Evolutionary conservation across 2,888 invertebrate genomes (phyloP), one percentile per base, ranked within the genome.

Genomic region (Apodemia hepburni): DNA sequence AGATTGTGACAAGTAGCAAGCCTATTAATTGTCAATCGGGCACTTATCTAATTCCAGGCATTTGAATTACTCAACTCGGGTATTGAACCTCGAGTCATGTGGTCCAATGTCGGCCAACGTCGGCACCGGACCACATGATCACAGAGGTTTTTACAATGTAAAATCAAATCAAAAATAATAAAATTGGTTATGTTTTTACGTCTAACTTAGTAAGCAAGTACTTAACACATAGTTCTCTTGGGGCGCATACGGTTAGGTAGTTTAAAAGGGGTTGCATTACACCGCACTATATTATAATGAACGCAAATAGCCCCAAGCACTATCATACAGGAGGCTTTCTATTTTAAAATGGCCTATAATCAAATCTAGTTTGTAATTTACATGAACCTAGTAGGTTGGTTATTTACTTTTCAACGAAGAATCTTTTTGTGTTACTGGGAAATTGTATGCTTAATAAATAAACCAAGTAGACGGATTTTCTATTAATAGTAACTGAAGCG

Each of bases 301-400:
- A 27, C 27, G 54, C 27, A 27, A 54, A 54, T 54, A 54, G 54
- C 54, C 54, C 15, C 27, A 54, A 54, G 54, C 54, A 54, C 27
- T 15, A 54, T 27, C 27, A 15, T 27, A 54, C 27, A 7, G 2
- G 54, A 18, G 27, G 54, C 22, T 54, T 49, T 18, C 15, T 54
- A 27, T 54, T 54, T 54, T 7, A 54, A 54, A 54, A 7, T 27
- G 15, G 54, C 5, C 12, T 54, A 54, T 15, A 54, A 54, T 54
- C 7, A 22, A 54, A 1, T 54, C 18, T 54, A 12, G 11, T 12
- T 27, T 45, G 45, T 45, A n/a, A 54, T 22, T 22, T 22, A 22
- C 54, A 54, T 54, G 22, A 3, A 22, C 3, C n/a, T 6, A n/a
- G 7, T 42, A 3, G 42, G 42, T 42, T 42, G 9, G 4, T 45